phyloP scores from a whole-genome alignment of 2,888 invertebrate genomes.

The Neoascia interrupta region DNA sequence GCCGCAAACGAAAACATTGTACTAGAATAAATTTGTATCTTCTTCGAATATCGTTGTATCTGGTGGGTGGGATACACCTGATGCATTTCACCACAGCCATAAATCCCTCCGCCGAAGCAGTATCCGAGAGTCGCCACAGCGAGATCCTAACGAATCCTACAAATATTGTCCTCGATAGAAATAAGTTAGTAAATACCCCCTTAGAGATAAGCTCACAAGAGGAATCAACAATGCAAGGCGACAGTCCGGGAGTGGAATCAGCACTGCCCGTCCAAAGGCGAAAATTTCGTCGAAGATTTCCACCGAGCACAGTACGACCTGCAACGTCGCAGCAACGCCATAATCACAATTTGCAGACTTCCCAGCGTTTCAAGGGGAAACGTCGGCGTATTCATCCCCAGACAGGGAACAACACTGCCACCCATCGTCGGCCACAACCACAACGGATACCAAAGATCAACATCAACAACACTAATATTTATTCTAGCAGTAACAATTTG shows the following conservation, averaged over 20 bases:
- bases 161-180: slow-evolving; percentile 55
- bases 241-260: slow-evolving; percentile 33
- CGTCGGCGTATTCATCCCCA: slow-evolving; percentile 55
- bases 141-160: slow-evolving; percentile 41
- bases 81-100: slow-evolving; percentile 32
- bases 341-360: slow-evolving; percentile 16
- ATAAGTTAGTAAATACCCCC: slow-evolving; percentile 46
- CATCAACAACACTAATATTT: slow-evolving; percentile 65
- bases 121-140: slow-evolving; percentile 23
- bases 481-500: slow-evolving; percentile 64
- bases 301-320: slow-evolving; percentile 19
- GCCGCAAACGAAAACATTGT: slow-evolving; percentile 69
- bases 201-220: slow-evolving; percentile 20
- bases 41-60: slow-evolving; percentile 63
- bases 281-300: slow-evolving; percentile 59
- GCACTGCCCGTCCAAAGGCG: slow-evolving; percentile 37
- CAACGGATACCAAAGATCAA: slow-evolving; percentile 67
- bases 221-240: slow-evolving; percentile 48
- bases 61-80: slow-evolving; percentile 70
- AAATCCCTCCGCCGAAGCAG: neutral
- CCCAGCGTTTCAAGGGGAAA: slow-evolving; percentile 58
- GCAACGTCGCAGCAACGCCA: neutral
- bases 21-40: slow-evolving; percentile 66
- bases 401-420: neutral
- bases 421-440: slow-evolving; percentile 20